A percentile compares a stretch with the other conserved stretches of the same genome.
Conservation (phyloP, 2,113 vertebrate genomes). For the Petromus typicus region DNA sequence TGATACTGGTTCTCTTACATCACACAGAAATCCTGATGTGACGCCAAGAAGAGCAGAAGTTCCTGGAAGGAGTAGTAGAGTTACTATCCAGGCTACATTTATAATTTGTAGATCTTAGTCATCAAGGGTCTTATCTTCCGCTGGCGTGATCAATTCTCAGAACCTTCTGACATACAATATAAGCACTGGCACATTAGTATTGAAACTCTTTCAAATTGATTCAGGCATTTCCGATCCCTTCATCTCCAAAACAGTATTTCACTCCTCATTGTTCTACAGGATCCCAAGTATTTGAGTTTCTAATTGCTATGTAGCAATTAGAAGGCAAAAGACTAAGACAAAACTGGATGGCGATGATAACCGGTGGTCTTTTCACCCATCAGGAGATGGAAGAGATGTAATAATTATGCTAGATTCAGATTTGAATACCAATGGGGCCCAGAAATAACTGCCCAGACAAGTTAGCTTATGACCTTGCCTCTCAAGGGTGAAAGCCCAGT, state of each 20-base stretch:
- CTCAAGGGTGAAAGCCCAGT: neutral
- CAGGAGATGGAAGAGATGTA: neutral
- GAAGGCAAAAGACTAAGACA: neutral
- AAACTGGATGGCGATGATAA: neutral
- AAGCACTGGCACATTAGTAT: neutral
- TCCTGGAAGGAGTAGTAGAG: neutral
- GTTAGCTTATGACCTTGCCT: neutral
- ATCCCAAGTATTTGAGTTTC: neutral
- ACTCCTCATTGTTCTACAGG: neutral
- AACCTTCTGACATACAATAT: neutral
- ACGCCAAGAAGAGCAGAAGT: neutral
- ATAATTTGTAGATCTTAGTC: neutral
- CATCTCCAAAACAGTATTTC: neutral
- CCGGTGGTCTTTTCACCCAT: neutral
- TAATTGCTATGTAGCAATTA: neutral
- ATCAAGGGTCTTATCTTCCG: neutral
- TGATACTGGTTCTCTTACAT: neutral
- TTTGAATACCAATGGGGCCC: neutral
- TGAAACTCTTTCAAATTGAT: neutral
- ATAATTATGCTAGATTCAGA: neutral
- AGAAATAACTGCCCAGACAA: neutral
- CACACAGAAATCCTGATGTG: neutral
- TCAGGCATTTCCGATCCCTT: neutral
- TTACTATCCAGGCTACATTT: neutral
- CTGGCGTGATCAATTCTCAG: neutral